These are phyloP conservation scores for Pseudomyrmex dendroicus DNA, from an alignment of 1,140 invertebrate genomes.

Conservation along the genomic window DNA sequence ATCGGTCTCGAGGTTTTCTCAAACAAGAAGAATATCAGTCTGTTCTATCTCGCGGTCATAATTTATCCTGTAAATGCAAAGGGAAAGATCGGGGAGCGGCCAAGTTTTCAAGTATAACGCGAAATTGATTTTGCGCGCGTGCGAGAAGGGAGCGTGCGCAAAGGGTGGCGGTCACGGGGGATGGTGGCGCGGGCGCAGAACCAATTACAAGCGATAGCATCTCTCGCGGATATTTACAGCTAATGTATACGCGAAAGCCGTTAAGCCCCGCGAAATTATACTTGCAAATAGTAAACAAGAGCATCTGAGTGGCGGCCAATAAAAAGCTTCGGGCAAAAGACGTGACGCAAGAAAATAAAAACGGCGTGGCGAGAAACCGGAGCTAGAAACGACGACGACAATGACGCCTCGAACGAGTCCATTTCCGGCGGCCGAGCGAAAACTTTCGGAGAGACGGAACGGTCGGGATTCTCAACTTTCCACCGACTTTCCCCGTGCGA, in stretches of 20 bases:
- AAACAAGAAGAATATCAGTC: background rate
- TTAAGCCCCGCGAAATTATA: conserved; percentile 56
- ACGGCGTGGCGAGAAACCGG: conserved; percentile 4
- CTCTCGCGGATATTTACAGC: conserved; percentile 56
- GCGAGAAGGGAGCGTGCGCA: conserved; percentile 44
- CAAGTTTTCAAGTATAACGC: conserved; percentile 49
- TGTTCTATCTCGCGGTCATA: background rate
- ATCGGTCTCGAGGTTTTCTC: background rate
- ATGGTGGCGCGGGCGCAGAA: conserved; percentile 24
- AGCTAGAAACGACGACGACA: background rate
- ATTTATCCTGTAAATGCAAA: conserved; percentile 43
- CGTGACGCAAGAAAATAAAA: conserved; percentile 48
- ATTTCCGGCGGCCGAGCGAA: conserved; percentile 41
- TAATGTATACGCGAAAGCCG: conserved; percentile 56
- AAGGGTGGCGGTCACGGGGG: conserved; percentile 25
- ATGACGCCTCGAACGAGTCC: conserved; percentile 12
- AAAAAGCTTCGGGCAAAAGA: conserved; percentile 41
- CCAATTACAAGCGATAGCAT: conserved; percentile 59
- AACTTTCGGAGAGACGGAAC: conserved; percentile 29
- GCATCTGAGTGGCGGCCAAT: conserved; percentile 38
- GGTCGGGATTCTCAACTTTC: conserved; percentile 50
- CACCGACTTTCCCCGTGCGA: background rate
- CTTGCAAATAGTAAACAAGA: conserved; percentile 61
- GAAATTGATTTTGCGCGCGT: conserved; percentile 52
- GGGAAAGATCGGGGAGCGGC: conserved; percentile 7